Evolutionary conservation across 2,113 vertebrate species (phyloP), one percentile per base, ranked within the genome.

Genomic region (Hylia prasina): DNA sequence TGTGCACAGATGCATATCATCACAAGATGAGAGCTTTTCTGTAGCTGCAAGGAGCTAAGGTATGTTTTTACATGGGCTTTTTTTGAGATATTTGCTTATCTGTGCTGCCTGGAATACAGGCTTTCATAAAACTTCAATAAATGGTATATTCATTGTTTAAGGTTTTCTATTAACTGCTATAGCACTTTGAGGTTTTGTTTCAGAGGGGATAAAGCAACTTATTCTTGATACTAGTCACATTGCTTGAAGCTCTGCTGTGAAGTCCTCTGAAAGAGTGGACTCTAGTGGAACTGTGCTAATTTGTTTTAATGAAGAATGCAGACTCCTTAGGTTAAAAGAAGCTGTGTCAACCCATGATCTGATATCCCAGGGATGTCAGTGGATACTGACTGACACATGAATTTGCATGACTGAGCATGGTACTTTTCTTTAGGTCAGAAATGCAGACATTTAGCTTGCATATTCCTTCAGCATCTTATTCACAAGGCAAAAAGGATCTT

Each of bases 341-440:
- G 12, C 50, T 80, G 40, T 91, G 57, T 82, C 47, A 65, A 58
- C 61, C 42, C 66, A 79, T 76, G 70, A 83, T 44, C 70, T 83
- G 75, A 81, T 61, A 70, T 40, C 45, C 33, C 50, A 61, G 72
- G 79, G 15, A 33, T 22, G 17, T 57, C 3, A 0, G 33, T 93
- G 64, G 47, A 40, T 65, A 71, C 85, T 83, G 45, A 54, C 16
- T 45, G 54, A 69, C 56, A 53, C 0, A 1, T 31, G 57, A 50
- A 44, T 81, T 91, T 80, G 58, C 44, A 61, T 72, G 91, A 51
- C 28, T 61, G 84, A 89, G 45, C 25, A 75, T 3, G 4, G 2
- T 66, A 51, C 50, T 95, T 82, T 77, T 57, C 33, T 95, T 83
- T 64, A 44, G 35, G 45, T 65, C 75, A 87, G 39, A 90, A 90